These are phyloP conservation scores for Clarias macrocephalus DNA, from an alignment of 2,113 vertebrate genomes.

Conservation along the genomic window DNA sequence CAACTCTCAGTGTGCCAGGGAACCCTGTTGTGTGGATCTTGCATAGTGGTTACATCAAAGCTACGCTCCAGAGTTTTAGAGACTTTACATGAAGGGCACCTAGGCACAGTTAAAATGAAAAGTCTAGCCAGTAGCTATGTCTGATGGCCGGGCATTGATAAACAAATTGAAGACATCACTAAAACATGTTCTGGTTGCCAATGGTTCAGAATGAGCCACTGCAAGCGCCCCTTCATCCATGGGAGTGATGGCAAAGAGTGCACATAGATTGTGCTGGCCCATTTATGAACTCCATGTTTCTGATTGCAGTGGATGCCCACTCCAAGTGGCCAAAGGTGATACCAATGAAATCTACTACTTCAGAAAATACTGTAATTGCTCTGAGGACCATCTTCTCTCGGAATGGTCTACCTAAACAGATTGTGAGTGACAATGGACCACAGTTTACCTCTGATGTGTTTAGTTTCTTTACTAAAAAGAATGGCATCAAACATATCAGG, in stretches of 20 bases:
- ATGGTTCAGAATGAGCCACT: slow-evolving; percentile 19
- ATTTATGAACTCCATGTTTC: slow-evolving; percentile 42
- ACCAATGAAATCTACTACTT: slow-evolving; percentile 28
- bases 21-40: neutral
- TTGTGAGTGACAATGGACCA: slow-evolving; percentile 8
- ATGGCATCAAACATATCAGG: neutral
- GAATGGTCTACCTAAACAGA: slow-evolving; percentile 29
- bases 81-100: neutral
- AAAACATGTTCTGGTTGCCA: slow-evolving; percentile 33
- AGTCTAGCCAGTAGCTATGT: slow-evolving; percentile 28
- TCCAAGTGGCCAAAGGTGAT: slow-evolving; percentile 43
- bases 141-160: slow-evolving; percentile 42
- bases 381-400: slow-evolving; percentile 28
- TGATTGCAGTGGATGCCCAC: slow-evolving; percentile 33
- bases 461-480: neutral
- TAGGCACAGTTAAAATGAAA: slow-evolving; percentile 41
- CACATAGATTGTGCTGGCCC: slow-evolving; percentile 31
- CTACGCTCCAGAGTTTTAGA: no score
- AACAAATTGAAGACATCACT: slow-evolving; percentile 40
- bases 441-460: neutral
- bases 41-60: no score
- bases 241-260: slow-evolving; percentile 40
- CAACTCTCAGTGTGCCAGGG: neutral
- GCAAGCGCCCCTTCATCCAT: slow-evolving; percentile 29
- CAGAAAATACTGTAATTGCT: neutral